Base-by-base conservation (phyloP, 2,113 vertebrate genomes). In the Sisor rabdophorus region DNA sequence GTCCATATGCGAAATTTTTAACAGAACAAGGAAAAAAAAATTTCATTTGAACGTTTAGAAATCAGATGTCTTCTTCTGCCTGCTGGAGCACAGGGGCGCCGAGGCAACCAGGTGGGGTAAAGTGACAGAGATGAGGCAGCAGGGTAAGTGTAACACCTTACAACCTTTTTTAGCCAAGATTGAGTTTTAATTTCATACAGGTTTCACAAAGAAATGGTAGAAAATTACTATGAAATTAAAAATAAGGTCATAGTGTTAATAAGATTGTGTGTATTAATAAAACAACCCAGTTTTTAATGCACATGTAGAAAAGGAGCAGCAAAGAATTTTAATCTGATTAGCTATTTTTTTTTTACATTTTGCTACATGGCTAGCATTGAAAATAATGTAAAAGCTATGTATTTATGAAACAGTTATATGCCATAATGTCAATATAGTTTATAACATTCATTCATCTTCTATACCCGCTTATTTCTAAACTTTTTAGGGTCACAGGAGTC, bases 341-440 rank as follows among this genome's bases (percentile, higher is more conserved):
- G 78, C 69, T 54, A 76, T 77, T 78, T 59, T 60, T 77, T 80
- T 87, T 88, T 79, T n/a, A n/a, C n/a, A n/a, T n/a, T n/a, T n/a
- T n/a, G n/a, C n/a, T n/a, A n/a, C n/a, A n/a, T n/a, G n/a, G 80
- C 72, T 76, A 80, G 82, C 78, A 81, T 73, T 48, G 59, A 74
- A 84, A 67, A 63, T 68, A 71, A 85, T 80, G 83, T 86, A 85
- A 80, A 79, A 81, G 82, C 74, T 81, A 6, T 52, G 24, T 6
- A 85, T 84, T 87, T 87, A 88, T 86, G 84, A 88, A 83, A 86
- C 84, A 89, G 86, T 89, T 87, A 87, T 76, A 30, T 32, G 74
- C 47, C 58, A 13, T 75, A 53, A 85, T 89, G 85, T 36, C 32
- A 83, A 56, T 68, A 84, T 81, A n/a, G n/a, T n/a, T n/a, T n/a